Evolutionary conservation across 2,888 invertebrate species (phyloP).

Genomic region (Lochmaea capreae): DNA sequence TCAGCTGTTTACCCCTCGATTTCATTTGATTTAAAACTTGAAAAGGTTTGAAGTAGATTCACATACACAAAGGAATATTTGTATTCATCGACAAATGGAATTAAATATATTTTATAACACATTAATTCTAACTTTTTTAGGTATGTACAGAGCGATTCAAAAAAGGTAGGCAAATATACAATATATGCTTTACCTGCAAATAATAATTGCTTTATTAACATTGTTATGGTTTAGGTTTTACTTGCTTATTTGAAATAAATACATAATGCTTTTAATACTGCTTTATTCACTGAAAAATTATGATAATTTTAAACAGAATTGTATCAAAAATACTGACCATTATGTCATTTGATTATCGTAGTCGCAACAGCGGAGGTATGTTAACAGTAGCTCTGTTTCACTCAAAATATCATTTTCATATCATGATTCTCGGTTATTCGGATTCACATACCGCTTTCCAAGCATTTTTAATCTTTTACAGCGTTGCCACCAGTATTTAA

Average conservation of each 20-base stretch:
- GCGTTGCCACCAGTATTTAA: too few species aligned
- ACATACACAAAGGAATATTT: not conserved
- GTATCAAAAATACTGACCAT: too few species aligned
- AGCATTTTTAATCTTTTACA: too few species aligned
- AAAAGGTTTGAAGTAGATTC: not conserved
- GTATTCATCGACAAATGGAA: not conserved
- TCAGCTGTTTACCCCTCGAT: too few species aligned
- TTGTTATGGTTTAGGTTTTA: constrained; percentile 6
- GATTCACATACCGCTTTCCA: too few species aligned
- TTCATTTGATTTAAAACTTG: not conserved
- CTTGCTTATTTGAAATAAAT: constrained; percentile 4
- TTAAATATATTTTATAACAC: not conserved
- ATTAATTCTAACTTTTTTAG: constrained; percentile 35
- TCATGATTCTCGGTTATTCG: too few species aligned
- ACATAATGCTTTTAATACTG: not conserved
- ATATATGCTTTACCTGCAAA: constrained; percentile 17
- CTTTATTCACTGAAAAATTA: not conserved
- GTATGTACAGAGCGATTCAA: constrained; percentile 30
- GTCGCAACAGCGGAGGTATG: too few species aligned
- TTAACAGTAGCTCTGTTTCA: too few species aligned
- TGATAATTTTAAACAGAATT: too few species aligned
- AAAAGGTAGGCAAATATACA: constrained; percentile 39
- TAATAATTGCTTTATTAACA: constrained; percentile 13
- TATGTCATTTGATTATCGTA: too few species aligned
- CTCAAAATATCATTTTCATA: too few species aligned